Conservation (phyloP, 2,888 invertebrate species). For the Criorhina ranunculi region DNA sequence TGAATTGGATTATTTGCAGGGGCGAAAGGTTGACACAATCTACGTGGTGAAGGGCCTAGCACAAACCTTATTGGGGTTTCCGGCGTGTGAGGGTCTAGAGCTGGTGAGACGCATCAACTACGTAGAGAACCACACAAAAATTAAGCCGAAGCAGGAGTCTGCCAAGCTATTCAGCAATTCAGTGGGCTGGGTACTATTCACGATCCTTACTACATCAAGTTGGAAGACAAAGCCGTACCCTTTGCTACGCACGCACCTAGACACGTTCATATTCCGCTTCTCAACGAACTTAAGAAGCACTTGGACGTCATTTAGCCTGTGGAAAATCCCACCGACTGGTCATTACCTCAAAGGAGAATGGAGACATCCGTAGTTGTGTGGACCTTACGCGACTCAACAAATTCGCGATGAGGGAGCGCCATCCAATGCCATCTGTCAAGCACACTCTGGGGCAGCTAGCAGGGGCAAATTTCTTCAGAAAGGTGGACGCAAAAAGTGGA, state of each 20-base stretch:
- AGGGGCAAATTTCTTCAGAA: too few species aligned
- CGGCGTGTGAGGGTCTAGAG: slow-evolving; percentile 14
- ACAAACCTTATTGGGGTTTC: slow-evolving; percentile 10
- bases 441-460: too few species aligned
- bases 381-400: slow-evolving; percentile 10
- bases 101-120: too few species aligned
- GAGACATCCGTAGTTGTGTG: slow-evolving; percentile 6
- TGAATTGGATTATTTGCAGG: slow-evolving; percentile 24
- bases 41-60: slow-evolving; percentile 24
- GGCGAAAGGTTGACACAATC: slow-evolving; percentile 13
- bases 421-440: slow-evolving; percentile 73
- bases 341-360: slow-evolving; percentile 10
- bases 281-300: slow-evolving; percentile 15
- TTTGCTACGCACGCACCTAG: too few species aligned
- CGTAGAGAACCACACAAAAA: background rate
- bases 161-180: slow-evolving; percentile 13
- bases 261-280: slow-evolving; percentile 4
- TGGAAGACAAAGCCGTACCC: too few species aligned
- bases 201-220: slow-evolving; percentile 5
- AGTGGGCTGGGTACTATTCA: slow-evolving; percentile 9
- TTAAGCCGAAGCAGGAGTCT: slow-evolving; percentile 1
- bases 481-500: too few species aligned
- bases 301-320: slow-evolving; percentile 2
- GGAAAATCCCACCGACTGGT: slow-evolving; percentile 14
- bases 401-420: slow-evolving; percentile 8